These are phyloP conservation scores for Luehdorfia chinensis DNA, from an alignment of 1,140 invertebrate species.

Conservation along the genomic window DNA sequence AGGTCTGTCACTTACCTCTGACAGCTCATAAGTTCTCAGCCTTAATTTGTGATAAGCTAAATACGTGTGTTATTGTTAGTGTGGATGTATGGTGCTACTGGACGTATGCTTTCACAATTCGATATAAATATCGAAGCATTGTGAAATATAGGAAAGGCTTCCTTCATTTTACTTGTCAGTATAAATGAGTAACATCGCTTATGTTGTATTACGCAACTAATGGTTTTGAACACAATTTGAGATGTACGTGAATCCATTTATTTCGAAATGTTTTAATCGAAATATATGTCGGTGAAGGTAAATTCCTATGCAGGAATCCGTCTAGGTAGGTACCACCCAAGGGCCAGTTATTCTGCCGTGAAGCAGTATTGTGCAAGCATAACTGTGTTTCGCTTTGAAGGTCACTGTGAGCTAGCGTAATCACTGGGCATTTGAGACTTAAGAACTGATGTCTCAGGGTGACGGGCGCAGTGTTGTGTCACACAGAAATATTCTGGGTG, in stretches of 20 bases:
- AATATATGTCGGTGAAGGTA: too few species aligned
- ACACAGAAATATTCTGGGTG: too few species aligned
- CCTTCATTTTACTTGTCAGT: slow-evolving; percentile 2
- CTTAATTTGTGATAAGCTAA: slow-evolving; percentile 68
- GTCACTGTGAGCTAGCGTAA: too few species aligned
- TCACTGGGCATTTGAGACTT: too few species aligned
- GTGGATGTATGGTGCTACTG: slow-evolving; percentile 46
- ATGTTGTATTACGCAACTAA: slow-evolving; percentile 5
- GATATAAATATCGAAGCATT: slow-evolving; percentile 1
- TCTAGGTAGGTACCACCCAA: too few species aligned
- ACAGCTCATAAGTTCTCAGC: slow-evolving; percentile 58
- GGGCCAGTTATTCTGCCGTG: too few species aligned
- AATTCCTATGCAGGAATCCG: too few species aligned
- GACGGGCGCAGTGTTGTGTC: too few species aligned
- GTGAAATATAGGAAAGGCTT: slow-evolving; percentile 7
- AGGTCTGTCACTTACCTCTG: slow-evolving; percentile 57
- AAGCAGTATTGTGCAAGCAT: too few species aligned
- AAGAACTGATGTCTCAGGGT: too few species aligned
- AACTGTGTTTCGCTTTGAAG: too few species aligned
- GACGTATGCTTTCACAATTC: slow-evolving; percentile 51
- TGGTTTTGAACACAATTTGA: neutral
- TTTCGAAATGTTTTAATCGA: too few species aligned
- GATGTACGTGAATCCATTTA: neutral
- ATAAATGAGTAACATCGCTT: slow-evolving; percentile 5
- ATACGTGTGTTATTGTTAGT: slow-evolving; percentile 40